phyloP scores from a whole-genome alignment of 1,140 invertebrate species.

The Scaptomyza graminum region DNA sequence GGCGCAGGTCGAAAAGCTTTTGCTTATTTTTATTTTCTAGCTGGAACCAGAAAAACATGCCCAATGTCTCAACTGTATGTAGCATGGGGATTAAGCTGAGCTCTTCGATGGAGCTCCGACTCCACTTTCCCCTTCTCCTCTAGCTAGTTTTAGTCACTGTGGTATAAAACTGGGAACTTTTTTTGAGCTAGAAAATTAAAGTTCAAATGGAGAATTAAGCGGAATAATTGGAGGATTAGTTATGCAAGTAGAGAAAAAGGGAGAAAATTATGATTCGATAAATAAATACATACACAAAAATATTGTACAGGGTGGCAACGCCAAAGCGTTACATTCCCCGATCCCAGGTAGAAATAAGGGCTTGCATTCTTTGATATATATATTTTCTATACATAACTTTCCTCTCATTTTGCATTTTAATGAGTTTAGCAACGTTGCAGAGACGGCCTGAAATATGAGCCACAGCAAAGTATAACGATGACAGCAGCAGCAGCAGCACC shows the following conservation, averaged over 20 bases:
- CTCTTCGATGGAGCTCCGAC: not conserved
- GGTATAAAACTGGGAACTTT: not conserved
- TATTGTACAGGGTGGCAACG: not conserved
- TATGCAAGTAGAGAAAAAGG: no score
- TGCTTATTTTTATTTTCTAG: constrained; percentile 57
- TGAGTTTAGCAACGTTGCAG: constrained; percentile 56
- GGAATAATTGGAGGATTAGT: no score
- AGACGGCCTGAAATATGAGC: constrained; percentile 63
- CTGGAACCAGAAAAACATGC: constrained; percentile 30
- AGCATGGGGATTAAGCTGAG: constrained; percentile 14
- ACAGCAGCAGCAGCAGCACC: constrained; percentile 4
- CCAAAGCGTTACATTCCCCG: not conserved
- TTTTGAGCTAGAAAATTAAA: no score
- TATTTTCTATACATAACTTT: no score
- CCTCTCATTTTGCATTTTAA: constrained; percentile 77
- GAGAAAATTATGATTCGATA: no score
- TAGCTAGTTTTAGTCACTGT: not conserved
- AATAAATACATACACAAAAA: no score
- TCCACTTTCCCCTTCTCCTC: not conserved
- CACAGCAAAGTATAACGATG: not conserved
- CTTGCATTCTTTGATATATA: constrained; percentile 52
- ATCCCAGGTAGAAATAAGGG: not conserved
- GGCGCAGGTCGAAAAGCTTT: constrained; percentile 59
- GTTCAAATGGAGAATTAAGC: no score
- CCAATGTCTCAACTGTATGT: constrained; percentile 11